These are phyloP conservation scores for Balanococcus diminutus DNA, from an alignment of 2,888 invertebrate genomes.

Conservation along the genomic window DNA sequence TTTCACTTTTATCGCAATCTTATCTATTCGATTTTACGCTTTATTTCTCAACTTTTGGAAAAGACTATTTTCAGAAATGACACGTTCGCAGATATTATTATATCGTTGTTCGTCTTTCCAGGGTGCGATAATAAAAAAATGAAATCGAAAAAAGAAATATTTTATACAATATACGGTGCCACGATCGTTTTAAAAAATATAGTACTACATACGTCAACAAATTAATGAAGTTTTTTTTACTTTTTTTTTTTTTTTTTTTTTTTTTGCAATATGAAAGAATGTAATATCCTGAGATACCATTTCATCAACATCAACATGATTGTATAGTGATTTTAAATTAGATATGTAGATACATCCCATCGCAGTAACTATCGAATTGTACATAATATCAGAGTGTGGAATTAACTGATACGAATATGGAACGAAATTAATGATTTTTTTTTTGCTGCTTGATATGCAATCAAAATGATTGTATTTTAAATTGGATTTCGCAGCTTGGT, in stretches of 20 bases:
- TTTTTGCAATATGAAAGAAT: not conserved
- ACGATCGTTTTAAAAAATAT: no score
- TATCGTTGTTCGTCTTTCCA: not conserved
- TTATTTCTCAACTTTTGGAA: not conserved
- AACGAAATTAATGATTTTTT: not conserved
- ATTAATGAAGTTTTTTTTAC: slow-evolving; percentile 19
- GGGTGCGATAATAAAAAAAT: not conserved
- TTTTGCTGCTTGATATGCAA: not conserved
- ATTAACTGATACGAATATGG: not conserved
- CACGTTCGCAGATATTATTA: not conserved
- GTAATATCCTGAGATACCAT: not conserved
- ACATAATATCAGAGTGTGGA: not conserved
- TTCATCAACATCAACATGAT: not conserved
- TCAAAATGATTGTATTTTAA: not conserved
- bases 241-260: not conserved
- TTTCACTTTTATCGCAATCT: not conserved
- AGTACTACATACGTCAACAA: not conserved
- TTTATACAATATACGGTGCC: no score
- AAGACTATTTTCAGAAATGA: not conserved
- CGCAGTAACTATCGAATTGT: not conserved
- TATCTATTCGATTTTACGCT: not conserved
- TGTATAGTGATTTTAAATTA: not conserved
- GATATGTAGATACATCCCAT: no score
- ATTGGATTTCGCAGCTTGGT: not conserved
- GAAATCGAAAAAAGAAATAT: slow-evolving; percentile 12